Conservation (phyloP, 2,113 vertebrate species). For the Aegotheles bennettii region DNA sequence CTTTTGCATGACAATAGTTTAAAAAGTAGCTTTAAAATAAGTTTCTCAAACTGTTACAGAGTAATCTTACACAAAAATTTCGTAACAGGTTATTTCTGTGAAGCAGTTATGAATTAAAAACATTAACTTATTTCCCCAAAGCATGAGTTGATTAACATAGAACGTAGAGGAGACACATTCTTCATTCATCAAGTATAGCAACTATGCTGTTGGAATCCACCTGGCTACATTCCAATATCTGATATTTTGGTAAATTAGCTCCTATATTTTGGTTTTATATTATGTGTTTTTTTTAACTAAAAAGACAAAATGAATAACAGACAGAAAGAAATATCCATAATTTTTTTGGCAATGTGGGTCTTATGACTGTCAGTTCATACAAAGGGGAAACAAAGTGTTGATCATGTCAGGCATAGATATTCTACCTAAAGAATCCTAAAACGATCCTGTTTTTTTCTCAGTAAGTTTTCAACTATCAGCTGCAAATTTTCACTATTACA, state of each 20-base stretch:
- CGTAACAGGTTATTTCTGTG: background rate
- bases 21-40: background rate
- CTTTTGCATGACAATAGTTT: background rate
- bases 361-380: background rate
- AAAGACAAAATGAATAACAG: background rate
- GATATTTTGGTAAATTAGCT: background rate
- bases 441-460: background rate
- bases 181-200: background rate
- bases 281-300: background rate
- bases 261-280: background rate
- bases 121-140: background rate
- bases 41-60: background rate
- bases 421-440: background rate
- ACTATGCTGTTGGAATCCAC: background rate
- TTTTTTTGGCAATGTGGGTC: accelerated
- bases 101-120: background rate
- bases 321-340: background rate
- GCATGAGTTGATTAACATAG: background rate
- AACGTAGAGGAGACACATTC: background rate
- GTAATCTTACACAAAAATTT: background rate
- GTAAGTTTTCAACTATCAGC: background rate
- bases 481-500: background rate
- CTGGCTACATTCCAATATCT: background rate
- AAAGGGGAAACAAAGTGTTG: background rate
- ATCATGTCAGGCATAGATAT: background rate